Percentiles rank a stretch among this genome's conserved stretches.
phyloP scores from a whole-genome alignment of 2,113 vertebrate species.

The Lampris megalopsis region DNA sequence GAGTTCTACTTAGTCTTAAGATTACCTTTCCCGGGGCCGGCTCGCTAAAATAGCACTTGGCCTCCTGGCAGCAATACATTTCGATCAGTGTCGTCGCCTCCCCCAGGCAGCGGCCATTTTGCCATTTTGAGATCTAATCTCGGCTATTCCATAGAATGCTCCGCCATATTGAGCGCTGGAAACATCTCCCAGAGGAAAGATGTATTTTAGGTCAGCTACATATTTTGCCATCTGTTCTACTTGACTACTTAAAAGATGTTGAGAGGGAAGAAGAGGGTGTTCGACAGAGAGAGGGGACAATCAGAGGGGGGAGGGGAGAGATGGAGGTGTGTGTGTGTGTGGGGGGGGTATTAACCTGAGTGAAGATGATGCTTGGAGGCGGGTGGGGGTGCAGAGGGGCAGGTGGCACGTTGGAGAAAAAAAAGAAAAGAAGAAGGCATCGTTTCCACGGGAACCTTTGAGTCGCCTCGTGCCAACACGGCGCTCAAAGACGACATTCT shows the following conservation, averaged over 20 bases:
- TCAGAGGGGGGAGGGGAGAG: slow-evolving; percentile 14
- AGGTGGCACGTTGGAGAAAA: slow-evolving; percentile 4
- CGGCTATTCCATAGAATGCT: slow-evolving; percentile 35
- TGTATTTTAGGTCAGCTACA: slow-evolving; percentile 79
- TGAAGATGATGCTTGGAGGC: slow-evolving; percentile 7
- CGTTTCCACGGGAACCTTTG: slow-evolving; percentile 30
- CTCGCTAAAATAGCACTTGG: slow-evolving; percentile 11
- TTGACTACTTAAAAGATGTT: slow-evolving; percentile 62
- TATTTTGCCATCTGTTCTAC: slow-evolving; percentile 78
- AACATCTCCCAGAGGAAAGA: slow-evolving; percentile 68
- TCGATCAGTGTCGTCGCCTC: slow-evolving; percentile 34
- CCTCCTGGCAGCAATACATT: slow-evolving; percentile 34
- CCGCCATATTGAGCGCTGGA: slow-evolving; percentile 61
- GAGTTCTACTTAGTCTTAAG: slow-evolving; percentile 17
- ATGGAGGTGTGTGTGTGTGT: not conserved
- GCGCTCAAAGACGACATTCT: slow-evolving; percentile 16
- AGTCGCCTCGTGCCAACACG: slow-evolving; percentile 19
- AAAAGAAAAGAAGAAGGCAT: not conserved
- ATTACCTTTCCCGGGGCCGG: slow-evolving; percentile 2
- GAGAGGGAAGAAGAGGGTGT: slow-evolving; percentile 14
- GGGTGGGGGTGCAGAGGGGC: not conserved
- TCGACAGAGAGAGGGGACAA: slow-evolving; percentile 15
- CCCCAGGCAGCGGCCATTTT: slow-evolving; percentile 32
- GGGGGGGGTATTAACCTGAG: slow-evolving; percentile 33
- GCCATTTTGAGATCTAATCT: slow-evolving; percentile 45